phyloP scores from a whole-genome alignment of 1,140 invertebrate genomes.

The Argopecten irradians region DNA sequence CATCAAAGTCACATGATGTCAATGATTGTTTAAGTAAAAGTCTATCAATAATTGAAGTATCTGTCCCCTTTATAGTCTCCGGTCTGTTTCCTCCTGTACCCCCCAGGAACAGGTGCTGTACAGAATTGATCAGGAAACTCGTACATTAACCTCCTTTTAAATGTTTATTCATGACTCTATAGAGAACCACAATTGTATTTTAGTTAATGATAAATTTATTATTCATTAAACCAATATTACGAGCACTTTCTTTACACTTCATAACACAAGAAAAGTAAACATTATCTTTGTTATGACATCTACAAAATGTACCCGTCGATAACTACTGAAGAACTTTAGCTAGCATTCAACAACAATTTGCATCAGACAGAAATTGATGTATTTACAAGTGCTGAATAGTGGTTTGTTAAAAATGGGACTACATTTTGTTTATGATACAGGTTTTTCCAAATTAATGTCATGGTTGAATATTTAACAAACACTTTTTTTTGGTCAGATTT shows the following conservation, averaged over 20 bases:
- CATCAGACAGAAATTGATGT: too few relatives aligned
- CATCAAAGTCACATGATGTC: too few relatives aligned
- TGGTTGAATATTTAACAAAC: too few relatives aligned
- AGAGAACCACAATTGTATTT: background rate
- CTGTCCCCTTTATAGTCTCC: background rate
- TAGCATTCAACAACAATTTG: too few relatives aligned
- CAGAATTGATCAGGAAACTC: background rate
- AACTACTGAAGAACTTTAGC: background rate
- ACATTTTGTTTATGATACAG: too few relatives aligned
- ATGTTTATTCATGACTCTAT: background rate
- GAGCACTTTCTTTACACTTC: background rate
- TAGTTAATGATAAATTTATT: background rate
- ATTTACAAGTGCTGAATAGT: too few relatives aligned
- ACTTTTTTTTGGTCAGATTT: too few relatives aligned
- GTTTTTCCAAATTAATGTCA: too few relatives aligned
- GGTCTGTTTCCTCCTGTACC: background rate
- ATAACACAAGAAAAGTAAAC: background rate
- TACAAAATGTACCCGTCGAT: background rate
- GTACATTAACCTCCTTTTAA: background rate
- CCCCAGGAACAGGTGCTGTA: background rate
- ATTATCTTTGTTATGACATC: background rate
- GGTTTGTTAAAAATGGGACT: too few relatives aligned
- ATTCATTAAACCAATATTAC: background rate
- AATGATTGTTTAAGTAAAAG: too few relatives aligned
- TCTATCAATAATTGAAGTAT: background rate